Conservation (phyloP, 2,797 vertebrate species). For the Gallirallus australis region DNA sequence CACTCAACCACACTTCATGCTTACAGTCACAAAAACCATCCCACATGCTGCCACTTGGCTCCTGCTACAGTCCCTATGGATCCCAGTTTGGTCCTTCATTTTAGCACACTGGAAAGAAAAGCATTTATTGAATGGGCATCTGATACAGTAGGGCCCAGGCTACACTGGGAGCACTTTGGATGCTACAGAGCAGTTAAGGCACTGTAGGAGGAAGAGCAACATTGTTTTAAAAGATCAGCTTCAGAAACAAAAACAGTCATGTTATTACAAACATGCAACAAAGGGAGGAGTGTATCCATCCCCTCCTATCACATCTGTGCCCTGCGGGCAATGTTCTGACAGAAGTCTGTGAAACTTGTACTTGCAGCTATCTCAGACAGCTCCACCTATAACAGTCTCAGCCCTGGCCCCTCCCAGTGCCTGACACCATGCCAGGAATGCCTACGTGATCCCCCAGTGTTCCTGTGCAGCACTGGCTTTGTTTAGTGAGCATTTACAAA, state of each 20-base stretch:
- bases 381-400: slow-evolving; percentile 11
- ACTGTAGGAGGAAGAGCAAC: background rate
- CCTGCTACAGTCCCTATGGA: background rate
- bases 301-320: slow-evolving; percentile 25
- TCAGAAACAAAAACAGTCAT: background rate
- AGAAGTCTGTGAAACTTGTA: slow-evolving; percentile 46
- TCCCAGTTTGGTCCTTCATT: background rate
- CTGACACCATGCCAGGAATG: background rate
- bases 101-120: background rate
- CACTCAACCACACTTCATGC: accelerated
- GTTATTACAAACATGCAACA: background rate
- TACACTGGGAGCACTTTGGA: background rate
- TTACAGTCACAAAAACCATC: accelerated
- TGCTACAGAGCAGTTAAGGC: background rate
- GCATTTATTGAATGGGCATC: accelerated
- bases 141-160: background rate
- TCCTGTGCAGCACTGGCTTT: background rate
- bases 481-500: background rate
- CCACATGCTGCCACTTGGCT: accelerated
- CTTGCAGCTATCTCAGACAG: slow-evolving; percentile 48
- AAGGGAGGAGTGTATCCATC: background rate
- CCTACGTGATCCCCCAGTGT: background rate
- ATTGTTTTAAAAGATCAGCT: background rate
- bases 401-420: background rate
- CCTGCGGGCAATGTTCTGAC: slow-evolving; percentile 48